These are phyloP conservation scores for Lithobates sylvaticus DNA, from an alignment of 2,797 vertebrate species.

Conservation along the genomic window DNA sequence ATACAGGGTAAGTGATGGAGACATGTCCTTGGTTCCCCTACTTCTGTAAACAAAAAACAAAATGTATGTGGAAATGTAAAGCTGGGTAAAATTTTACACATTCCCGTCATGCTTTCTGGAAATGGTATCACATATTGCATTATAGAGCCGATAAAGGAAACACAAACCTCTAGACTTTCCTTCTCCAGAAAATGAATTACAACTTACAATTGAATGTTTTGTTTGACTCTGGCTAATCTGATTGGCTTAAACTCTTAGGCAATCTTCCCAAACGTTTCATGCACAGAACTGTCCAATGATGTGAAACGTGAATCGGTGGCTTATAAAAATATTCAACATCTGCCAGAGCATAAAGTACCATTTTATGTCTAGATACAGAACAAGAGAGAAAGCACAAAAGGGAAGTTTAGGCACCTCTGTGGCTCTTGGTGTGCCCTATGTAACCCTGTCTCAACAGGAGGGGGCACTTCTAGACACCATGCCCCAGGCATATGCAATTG, in stretches of 20 bases:
- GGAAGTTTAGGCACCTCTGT: too few relatives aligned
- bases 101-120: slow-evolving; percentile 38
- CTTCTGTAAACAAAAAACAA: slow-evolving; percentile 33
- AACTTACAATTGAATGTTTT: slow-evolving; percentile 51
- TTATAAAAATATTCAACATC: slow-evolving; percentile 39
- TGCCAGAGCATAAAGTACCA: background rate
- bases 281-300: slow-evolving; percentile 34
- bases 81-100: slow-evolving; percentile 26
- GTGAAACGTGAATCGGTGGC: slow-evolving; percentile 28
- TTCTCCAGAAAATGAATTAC: slow-evolving; percentile 30
- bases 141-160: slow-evolving; percentile 26
- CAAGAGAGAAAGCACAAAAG: background rate
- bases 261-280: slow-evolving; percentile 39
- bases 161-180: slow-evolving; percentile 18
- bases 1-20: background rate
- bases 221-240: slow-evolving; percentile 56
- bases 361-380: background rate
- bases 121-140: slow-evolving; percentile 48
- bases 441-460: too few relatives aligned
- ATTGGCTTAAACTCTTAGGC: slow-evolving; percentile 44
- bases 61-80: slow-evolving; percentile 21
- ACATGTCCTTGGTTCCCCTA: background rate
- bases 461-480: too few relatives aligned
- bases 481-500: too few relatives aligned
- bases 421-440: too few relatives aligned